phyloP scores from a whole-genome alignment of 1,140 invertebrate species.

The Ceratina calcarata region DNA sequence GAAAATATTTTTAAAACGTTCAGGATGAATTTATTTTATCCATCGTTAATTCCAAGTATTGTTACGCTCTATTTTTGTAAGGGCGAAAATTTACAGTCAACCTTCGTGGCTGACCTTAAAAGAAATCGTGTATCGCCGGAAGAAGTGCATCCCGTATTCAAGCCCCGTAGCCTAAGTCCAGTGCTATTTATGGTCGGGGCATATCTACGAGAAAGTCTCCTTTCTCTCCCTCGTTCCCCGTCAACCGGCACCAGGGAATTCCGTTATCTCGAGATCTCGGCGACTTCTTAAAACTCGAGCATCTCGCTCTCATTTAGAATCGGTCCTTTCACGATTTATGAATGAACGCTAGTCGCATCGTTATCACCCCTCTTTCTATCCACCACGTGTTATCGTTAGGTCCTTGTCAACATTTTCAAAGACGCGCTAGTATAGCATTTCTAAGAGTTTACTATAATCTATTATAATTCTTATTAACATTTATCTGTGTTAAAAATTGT shows the following conservation, averaged over 20 bases:
- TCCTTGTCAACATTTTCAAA: background rate
- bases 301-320: slow-evolving; percentile 42
- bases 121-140: slow-evolving; percentile 37
- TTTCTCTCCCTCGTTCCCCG: slow-evolving; percentile 11
- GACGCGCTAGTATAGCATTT: background rate
- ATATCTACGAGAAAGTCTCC: slow-evolving; percentile 49
- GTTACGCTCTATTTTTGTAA: too few species aligned
- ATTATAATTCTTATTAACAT: too few species aligned
- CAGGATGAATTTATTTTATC: too few species aligned
- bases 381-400: background rate
- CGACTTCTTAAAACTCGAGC: slow-evolving; percentile 61
- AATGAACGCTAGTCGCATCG: slow-evolving; percentile 52
- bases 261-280: slow-evolving; percentile 57
- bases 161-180: slow-evolving; percentile 47
- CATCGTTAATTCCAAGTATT: too few species aligned
- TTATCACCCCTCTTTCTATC: background rate
- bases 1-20: too few species aligned
- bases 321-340: slow-evolving; percentile 59
- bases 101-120: background rate
- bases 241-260: slow-evolving; percentile 30
- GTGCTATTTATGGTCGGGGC: slow-evolving; percentile 55
- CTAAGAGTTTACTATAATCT: too few species aligned
- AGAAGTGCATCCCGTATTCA: slow-evolving; percentile 49
- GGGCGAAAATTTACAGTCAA: too few species aligned
- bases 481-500: too few species aligned